Conservation (phyloP, 2,888 invertebrate species). For the Sussaba pulchella region DNA sequence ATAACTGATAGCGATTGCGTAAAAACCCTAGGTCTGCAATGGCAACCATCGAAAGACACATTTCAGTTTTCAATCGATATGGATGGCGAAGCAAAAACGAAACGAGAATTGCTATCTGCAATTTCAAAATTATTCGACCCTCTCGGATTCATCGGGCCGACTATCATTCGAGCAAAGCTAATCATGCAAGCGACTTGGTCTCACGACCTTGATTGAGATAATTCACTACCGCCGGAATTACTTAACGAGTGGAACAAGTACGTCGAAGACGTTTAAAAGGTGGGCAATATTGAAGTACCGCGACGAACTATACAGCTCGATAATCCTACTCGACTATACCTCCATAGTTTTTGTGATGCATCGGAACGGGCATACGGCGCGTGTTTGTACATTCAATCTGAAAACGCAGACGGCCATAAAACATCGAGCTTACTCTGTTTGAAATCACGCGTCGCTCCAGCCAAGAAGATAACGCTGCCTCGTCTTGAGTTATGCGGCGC, state of each 20-base stretch:
- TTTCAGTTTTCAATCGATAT: slow-evolving; percentile 29
- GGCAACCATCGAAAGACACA: slow-evolving; percentile 21
- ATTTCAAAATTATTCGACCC: slow-evolving; percentile 41
- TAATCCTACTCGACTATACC: background rate
- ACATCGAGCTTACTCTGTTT: background rate
- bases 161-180: slow-evolving; percentile 1
- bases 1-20: slow-evolving; percentile 11
- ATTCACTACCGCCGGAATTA: background rate
- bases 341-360: background rate
- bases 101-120: slow-evolving; percentile 48
- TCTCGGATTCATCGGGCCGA: slow-evolving; percentile 33
- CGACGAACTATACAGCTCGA: background rate
- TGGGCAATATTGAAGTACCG: background rate
- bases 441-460: background rate
- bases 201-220: slow-evolving; percentile 1
- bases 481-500: background rate
- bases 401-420: background rate
- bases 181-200: slow-evolving; percentile 32
- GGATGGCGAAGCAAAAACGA: background rate
- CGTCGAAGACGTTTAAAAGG: background rate
- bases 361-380: background rate
- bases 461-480: background rate
- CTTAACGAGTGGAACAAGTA: background rate
- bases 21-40: slow-evolving; percentile 41
- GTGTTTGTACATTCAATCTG: background rate